Percentiles rank a stretch among this genome's conserved stretches.
These are phyloP conservation scores for Pseudomugil gertrudae DNA, from an alignment of 2,797 vertebrate species.

Conservation along the genomic window DNA sequence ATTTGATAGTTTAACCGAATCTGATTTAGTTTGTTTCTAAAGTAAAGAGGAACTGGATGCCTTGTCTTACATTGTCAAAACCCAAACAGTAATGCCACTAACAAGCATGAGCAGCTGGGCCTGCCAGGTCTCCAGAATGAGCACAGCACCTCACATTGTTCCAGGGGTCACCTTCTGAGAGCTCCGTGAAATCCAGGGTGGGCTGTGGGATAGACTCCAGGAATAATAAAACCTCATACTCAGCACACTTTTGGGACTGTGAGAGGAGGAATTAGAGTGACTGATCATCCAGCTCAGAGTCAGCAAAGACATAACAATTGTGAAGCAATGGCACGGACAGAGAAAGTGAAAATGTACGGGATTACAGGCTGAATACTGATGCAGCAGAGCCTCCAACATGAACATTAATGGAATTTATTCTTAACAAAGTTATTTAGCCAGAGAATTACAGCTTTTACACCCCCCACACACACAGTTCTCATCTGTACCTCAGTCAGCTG, in stretches of 20 bases:
- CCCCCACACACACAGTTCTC: neutral
- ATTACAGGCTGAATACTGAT: neutral
- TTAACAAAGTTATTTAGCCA: neutral
- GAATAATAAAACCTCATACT: slow-evolving; percentile 56
- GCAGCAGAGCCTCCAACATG: neutral
- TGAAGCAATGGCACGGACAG: slow-evolving; percentile 2
- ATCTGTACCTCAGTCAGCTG: neutral
- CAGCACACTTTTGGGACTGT: slow-evolving; percentile 4
- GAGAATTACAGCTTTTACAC: neutral
- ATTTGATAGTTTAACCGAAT: no score
- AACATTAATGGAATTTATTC: neutral
- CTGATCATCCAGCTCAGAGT: slow-evolving; percentile 43
- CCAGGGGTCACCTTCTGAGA: slow-evolving; percentile 45
- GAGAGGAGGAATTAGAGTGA: slow-evolving; percentile 33
- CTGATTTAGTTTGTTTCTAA: neutral
- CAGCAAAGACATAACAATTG: slow-evolving; percentile 28
- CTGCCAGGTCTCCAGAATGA: slow-evolving; percentile 41
- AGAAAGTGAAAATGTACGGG: neutral
- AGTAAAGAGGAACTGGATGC: neutral
- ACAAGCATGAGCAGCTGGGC: slow-evolving; percentile 66
- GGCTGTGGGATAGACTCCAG: slow-evolving; percentile 52
- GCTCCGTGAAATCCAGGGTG: slow-evolving; percentile 67
- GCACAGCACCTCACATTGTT: slow-evolving; percentile 67
- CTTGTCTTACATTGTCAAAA: slow-evolving; percentile 4
- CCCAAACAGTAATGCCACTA: slow-evolving; percentile 54